Conservation (phyloP, 2,113 vertebrate genomes). For the Cebus imitator region DNA sequence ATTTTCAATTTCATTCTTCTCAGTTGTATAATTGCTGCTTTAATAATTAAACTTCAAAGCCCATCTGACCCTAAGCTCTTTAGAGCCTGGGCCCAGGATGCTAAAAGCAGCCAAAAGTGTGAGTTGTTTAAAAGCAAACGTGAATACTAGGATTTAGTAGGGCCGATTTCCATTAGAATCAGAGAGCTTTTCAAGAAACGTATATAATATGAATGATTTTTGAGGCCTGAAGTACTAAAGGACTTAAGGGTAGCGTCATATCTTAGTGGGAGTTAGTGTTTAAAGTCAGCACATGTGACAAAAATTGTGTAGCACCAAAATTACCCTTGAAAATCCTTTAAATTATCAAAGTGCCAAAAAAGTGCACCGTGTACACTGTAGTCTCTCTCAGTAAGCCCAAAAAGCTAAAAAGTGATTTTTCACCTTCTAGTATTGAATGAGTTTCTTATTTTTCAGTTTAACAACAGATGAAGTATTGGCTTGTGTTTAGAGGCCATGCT, state of each 20-base stretch:
- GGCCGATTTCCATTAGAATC: background rate
- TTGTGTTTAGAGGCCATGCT: background rate
- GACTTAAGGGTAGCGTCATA: background rate
- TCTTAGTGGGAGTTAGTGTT: conserved; percentile 15
- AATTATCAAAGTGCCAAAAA: background rate
- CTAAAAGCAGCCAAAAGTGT: background rate
- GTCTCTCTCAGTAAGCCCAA: background rate
- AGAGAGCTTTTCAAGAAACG: conserved; percentile 42
- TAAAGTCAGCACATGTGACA: background rate
- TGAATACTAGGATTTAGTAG: background rate
- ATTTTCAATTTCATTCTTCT: conserved; percentile 40
- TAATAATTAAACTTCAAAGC: conserved; percentile 68
- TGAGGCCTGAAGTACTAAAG: background rate
- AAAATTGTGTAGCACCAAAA: background rate
- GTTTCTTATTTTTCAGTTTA: background rate
- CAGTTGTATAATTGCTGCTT: conserved; percentile 54
- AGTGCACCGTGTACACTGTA: background rate
- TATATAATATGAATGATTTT: conserved; percentile 32
- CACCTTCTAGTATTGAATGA: background rate
- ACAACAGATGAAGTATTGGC: background rate
- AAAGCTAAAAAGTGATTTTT: background rate
- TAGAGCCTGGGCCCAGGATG: background rate
- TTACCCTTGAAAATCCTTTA: background rate
- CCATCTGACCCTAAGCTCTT: conserved; percentile 29
- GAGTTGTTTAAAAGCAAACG: conserved; percentile 32